Evolutionary conservation across 2,113 vertebrate genomes (phyloP), one percentile per base, ranked within the genome.

Genomic region (Anoplopoma fimbria): DNA sequence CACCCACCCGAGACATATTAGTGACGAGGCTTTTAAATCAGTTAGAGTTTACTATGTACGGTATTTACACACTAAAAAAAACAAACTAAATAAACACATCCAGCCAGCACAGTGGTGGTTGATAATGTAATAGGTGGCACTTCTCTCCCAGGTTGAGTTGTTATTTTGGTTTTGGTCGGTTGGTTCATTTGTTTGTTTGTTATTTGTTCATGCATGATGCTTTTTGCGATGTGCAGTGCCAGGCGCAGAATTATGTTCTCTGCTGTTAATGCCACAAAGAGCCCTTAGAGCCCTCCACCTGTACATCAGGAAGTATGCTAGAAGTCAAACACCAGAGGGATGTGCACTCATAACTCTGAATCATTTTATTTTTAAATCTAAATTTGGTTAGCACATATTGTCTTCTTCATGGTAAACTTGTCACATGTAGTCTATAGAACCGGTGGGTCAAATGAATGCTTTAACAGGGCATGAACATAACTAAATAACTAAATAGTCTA

Each of bases 1-100:
- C 83, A 86, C 74, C 86, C 89, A 85, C 82, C 75, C 42, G 63
- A 91, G 87, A 83, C 84, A 57, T 73, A 82, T 90, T 89, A 84
- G 70, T 79, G 84, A 83, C 75, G 81, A 53, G 79, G 86, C 70
- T 84, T 89, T 92, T 81, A 86, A 86, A 87, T 82, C 75, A 84
- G 69, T 85, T 88, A 79, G 58, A 68, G 78, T 58, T 81, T 85
- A 53, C 62, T 79, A 63, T 83, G 49, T 77, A 36, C 68, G 61
- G 57, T 82, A 74, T 88, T 87, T 70, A 83, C 67, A 76, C 29
- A 58, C 71, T 84, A 38, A 68, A 84, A 77, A 76, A 75, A 79
- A 61, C 4, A 49, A 42, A 68, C 81, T 73, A 77, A 75, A 75
- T 61, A 4, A 53, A 62, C 6, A 45, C 58, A 81, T 33, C n/a